phyloP scores from a whole-genome alignment of 2,888 invertebrate genomes.

The Heliothis peltigera region DNA sequence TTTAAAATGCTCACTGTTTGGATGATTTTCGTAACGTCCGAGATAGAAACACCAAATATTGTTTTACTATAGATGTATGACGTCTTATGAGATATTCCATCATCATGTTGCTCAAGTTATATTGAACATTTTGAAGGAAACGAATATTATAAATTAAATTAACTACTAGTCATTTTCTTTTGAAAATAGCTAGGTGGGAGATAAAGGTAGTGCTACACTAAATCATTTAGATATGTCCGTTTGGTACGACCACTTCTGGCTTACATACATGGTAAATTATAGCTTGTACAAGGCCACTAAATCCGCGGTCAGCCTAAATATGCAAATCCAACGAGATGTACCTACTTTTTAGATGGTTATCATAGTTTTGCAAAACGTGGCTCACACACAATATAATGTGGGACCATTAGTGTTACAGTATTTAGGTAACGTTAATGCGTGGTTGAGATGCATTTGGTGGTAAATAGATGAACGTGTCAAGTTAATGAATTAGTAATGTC shows the following conservation, averaged over 20 bases:
- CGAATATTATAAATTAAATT: conserved; percentile 73
- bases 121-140: conserved; percentile 85
- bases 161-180: conserved; percentile 88
- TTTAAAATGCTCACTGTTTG: conserved; percentile 79
- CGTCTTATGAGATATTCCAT: conserved; percentile 88
- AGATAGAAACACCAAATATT: conserved; percentile 87
- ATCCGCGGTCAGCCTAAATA: conserved; percentile 54
- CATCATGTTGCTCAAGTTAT: conserved; percentile 88
- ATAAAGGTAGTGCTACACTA: conserved; percentile 69
- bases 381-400: conserved; percentile 78
- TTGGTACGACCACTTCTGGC: conserved; percentile 54
- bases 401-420: conserved; percentile 75
- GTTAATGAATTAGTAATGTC: conserved; percentile 39
- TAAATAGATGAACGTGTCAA: conserved; percentile 41
- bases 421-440: conserved; percentile 61
- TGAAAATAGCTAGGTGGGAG: conserved; percentile 86
- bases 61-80: conserved; percentile 84
- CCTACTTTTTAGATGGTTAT: conserved; percentile 61
- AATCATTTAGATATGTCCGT: conserved; percentile 61
- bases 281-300: conserved; percentile 39
- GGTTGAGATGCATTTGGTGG: conserved; percentile 38
- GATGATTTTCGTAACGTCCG: conserved; percentile 79
- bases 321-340: conserved; percentile 60
- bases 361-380: conserved; percentile 64
- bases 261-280: conserved; percentile 37